Percentiles rank a stretch among this genome's conserved stretches.
Evolutionary conservation across 2,797 vertebrate genomes (phyloP).

Genomic region (Uromys caudimaculatus): DNA sequence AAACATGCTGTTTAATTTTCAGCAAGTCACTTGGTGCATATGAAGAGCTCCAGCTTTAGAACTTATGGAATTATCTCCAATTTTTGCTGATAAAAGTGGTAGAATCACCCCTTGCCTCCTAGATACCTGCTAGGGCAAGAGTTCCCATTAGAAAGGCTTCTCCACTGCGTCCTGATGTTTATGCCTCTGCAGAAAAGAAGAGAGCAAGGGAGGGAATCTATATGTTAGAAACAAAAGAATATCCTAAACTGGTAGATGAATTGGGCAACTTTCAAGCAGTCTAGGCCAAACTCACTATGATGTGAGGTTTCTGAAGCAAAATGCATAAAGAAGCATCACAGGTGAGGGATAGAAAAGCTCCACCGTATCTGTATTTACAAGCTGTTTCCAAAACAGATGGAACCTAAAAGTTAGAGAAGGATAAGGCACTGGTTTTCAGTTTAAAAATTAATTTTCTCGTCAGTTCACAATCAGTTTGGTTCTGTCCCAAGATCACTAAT

Average conservation of each 20-base stretch:
- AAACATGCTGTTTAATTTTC: background rate
- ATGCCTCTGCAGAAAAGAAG: background rate
- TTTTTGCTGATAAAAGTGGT: background rate
- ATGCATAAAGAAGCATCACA: background rate
- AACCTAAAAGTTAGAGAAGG: background rate
- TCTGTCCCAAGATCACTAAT: background rate
- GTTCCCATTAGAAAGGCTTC: background rate
- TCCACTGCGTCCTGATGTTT: background rate
- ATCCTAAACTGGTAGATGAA: background rate
- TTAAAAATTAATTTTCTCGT: background rate
- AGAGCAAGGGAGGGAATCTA: background rate
- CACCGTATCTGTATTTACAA: background rate
- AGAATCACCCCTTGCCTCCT: background rate
- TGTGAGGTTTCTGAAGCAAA: background rate
- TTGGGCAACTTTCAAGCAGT: background rate
- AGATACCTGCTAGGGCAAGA: no score
- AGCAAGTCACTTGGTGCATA: background rate
- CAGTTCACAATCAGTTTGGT: no score
- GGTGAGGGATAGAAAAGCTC: background rate
- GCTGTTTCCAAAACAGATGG: background rate
- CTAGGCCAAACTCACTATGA: background rate
- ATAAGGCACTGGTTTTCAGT: background rate
- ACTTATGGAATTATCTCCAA: background rate
- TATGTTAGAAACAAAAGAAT: background rate
- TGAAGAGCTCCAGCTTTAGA: background rate